Conservation (phyloP, 2,888 invertebrate genomes). For the Plutella xylostella region DNA sequence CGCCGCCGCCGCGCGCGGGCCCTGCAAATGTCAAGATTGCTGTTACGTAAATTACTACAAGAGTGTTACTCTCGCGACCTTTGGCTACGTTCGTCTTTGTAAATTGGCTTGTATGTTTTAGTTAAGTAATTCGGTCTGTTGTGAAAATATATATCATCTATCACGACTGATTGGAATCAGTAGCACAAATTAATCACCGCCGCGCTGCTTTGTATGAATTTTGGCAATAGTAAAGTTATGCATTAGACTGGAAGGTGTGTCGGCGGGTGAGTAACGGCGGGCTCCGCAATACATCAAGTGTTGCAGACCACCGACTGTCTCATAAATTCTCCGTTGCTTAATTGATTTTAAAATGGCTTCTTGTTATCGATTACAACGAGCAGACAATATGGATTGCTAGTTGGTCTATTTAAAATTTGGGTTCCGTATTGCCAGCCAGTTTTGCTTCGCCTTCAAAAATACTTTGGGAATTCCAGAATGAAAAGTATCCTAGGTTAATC, state of each 20-base stretch:
- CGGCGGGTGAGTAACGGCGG: background rate
- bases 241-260: too few relatives aligned
- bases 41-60: conserved; percentile 6
- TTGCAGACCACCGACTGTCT: background rate
- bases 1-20: conserved; percentile 20
- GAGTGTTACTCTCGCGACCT: background rate
- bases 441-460: too few relatives aligned
- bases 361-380: background rate
- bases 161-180: too few relatives aligned
- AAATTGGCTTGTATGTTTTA: conserved; percentile 1
- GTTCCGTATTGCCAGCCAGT: too few relatives aligned
- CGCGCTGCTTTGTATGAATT: too few relatives aligned
- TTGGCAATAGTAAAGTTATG: too few relatives aligned
- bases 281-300: background rate
- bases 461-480: too few relatives aligned
- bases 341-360: conserved; percentile 3
- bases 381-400: conserved; percentile 15
- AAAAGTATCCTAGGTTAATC: too few relatives aligned
- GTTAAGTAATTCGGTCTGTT: background rate
- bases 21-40: conserved; percentile 50
- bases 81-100: conserved; percentile 1
- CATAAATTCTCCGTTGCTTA: conserved; percentile 3
- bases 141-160: too few relatives aligned
- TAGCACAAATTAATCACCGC: too few relatives aligned
- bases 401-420: too few relatives aligned